Conservation (phyloP, 2,888 invertebrate species). For the Callosobruchus maculatus region DNA sequence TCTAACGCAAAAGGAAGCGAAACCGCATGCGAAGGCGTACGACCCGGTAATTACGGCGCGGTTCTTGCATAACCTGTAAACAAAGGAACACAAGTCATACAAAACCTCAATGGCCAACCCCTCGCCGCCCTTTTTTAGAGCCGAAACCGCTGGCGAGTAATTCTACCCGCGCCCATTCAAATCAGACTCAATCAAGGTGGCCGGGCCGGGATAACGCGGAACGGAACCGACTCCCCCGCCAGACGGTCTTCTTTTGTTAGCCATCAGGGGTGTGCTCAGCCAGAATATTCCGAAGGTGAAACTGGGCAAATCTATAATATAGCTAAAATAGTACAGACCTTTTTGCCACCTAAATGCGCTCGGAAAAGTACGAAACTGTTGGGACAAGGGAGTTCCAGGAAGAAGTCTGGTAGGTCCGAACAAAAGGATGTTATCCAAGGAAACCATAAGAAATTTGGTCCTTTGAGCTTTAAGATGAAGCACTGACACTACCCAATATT, state of each 20-base stretch:
- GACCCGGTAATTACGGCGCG: not conserved
- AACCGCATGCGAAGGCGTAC: not conserved
- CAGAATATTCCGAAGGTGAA: not conserved
- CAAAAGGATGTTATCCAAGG: no score
- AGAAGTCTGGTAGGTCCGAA: no score
- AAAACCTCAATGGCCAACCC: not conserved
- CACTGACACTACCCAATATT: no score
- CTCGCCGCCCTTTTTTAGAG: not conserved
- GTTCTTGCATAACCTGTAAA: not conserved
- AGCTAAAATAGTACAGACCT: conserved; percentile 6
- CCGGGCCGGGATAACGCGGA: not conserved
- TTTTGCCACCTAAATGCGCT: no score
- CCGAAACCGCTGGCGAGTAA: conserved; percentile 3
- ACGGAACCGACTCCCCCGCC: conserved; percentile 19
- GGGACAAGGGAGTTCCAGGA: no score
- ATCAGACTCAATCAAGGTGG: conserved; percentile 10
- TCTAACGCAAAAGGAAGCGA: no score
- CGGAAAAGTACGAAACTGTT: no score
- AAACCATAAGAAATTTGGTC: no score
- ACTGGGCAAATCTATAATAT: no score
- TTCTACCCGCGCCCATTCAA: conserved; percentile 10
- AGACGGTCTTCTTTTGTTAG: conserved; percentile 13
- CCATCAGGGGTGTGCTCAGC: conserved; percentile 6
- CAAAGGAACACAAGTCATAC: not conserved
- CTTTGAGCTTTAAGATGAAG: no score